A percentile compares a stretch with the other conserved stretches of the same genome.
Evolutionary conservation across 2,888 invertebrate species (phyloP).

Genomic region (Zhuqinia jingwanae): DNA sequence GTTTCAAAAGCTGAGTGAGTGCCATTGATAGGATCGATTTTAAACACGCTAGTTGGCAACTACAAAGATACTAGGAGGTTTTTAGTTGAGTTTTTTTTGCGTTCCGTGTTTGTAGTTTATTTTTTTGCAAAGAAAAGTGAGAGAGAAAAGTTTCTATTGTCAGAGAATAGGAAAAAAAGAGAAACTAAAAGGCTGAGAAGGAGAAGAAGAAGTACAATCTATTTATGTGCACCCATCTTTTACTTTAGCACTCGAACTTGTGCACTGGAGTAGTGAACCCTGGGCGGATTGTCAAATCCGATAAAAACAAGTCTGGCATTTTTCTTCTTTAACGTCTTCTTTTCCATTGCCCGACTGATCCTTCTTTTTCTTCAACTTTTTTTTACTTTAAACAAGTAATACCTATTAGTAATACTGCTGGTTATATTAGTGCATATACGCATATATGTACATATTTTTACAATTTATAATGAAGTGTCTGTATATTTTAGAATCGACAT

Average conservation of each 20-base stretch:
- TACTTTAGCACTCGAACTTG: constrained; percentile 24
- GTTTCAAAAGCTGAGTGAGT: not conserved
- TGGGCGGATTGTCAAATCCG: constrained; percentile 64
- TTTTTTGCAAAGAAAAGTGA: constrained; percentile 1
- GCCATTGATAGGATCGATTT: constrained; percentile 6
- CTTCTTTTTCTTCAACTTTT: not conserved
- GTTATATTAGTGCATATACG: too few relatives aligned
- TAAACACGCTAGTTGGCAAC: constrained; percentile 29
- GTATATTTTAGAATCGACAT: too few relatives aligned
- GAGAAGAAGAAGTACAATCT: not conserved
- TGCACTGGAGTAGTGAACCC: constrained; percentile 34
- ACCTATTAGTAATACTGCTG: too few relatives aligned
- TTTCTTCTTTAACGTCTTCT: constrained; percentile 54
- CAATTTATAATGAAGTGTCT: too few relatives aligned
- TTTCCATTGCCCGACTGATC: not conserved
- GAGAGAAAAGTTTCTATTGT: not conserved
- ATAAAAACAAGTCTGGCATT: constrained; percentile 60
- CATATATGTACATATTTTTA: too few relatives aligned
- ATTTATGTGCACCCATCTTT: not conserved
- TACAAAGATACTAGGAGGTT: not conserved
- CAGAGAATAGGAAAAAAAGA: constrained; percentile 11
- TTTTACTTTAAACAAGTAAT: too few relatives aligned
- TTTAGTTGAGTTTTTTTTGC: not conserved
- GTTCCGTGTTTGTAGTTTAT: not conserved
- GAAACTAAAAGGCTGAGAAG: not conserved